These are phyloP conservation scores for Pseudorhombus dupliciocellatus DNA, from an alignment of 2,113 vertebrate genomes.

Conservation along the genomic window DNA sequence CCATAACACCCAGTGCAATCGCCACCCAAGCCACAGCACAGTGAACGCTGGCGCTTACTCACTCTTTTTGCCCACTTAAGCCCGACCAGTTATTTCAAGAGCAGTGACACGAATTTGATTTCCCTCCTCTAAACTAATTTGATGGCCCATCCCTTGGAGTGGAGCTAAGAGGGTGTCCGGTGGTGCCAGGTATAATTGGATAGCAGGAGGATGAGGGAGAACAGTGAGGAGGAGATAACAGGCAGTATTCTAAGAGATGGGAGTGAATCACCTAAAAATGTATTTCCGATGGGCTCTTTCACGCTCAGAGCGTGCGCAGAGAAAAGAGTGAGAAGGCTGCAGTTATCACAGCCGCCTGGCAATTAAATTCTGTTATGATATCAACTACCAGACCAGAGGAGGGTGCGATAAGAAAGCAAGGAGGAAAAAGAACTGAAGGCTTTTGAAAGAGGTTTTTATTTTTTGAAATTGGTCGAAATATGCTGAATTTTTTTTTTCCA, in stretches of 20 bases:
- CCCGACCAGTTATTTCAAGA: slow-evolving; percentile 64
- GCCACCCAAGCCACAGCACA: slow-evolving; percentile 24
- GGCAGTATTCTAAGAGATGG: slow-evolving; percentile 38
- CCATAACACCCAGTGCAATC: slow-evolving; percentile 19
- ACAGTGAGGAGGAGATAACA: slow-evolving; percentile 52
- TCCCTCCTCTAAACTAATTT: slow-evolving; percentile 73
- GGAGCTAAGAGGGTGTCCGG: slow-evolving; percentile 66
- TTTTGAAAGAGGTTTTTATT: slow-evolving; percentile 19
- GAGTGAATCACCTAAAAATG: slow-evolving; percentile 56
- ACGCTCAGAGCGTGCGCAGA: slow-evolving; percentile 46
- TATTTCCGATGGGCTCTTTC: slow-evolving; percentile 66
- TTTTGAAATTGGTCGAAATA: slow-evolving; percentile 28
- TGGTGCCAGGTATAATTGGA: slow-evolving; percentile 74
- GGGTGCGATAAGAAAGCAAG: slow-evolving; percentile 47
- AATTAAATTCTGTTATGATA: slow-evolving; percentile 76
- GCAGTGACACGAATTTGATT: slow-evolving; percentile 73
- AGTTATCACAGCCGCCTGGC: slow-evolving; percentile 63
- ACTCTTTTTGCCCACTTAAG: slow-evolving; percentile 61
- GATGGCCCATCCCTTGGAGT: slow-evolving; percentile 54
- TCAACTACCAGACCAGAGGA: slow-evolving; percentile 39
- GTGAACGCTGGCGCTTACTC: slow-evolving; percentile 41
- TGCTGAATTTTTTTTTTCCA: slow-evolving; percentile 46
- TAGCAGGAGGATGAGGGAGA: slow-evolving; percentile 65
- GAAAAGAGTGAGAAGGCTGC: slow-evolving; percentile 41
- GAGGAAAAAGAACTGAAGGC: slow-evolving; percentile 18